These are phyloP conservation scores for Elephas maximus DNA, from an alignment of 2,113 vertebrate genomes.

Conservation along the genomic window DNA sequence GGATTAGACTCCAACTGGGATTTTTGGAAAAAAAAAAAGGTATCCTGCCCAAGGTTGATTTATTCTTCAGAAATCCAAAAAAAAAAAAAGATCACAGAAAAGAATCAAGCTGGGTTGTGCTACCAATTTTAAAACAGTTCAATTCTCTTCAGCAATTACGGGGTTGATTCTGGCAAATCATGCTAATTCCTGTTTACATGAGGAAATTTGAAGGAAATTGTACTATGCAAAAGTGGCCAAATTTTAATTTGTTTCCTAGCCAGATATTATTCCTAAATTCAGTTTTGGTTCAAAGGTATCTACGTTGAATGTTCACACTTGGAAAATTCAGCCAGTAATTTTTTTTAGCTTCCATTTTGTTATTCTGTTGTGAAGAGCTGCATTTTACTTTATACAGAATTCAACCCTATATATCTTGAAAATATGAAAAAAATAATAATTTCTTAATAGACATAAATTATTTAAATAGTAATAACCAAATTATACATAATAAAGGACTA, in stretches of 20 bases:
- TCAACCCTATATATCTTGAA: neutral
- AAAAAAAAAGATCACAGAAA: neutral
- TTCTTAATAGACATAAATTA: neutral
- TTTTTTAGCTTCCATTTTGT: neutral
- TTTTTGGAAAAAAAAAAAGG: neutral
- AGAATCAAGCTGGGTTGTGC: neutral
- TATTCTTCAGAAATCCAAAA: conserved; percentile 27
- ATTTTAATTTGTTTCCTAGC: conserved; percentile 23
- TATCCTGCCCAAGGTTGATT: neutral
- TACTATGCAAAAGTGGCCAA: neutral
- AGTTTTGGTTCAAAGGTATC: neutral
- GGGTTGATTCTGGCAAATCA: conserved; percentile 28
- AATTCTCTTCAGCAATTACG: conserved; percentile 20
- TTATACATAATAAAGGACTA: neutral
- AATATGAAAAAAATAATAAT: neutral
- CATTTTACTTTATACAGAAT: neutral
- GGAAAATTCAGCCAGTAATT: neutral
- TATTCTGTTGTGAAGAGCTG: neutral
- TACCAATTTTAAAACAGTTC: conserved; percentile 33
- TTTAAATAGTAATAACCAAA: neutral
- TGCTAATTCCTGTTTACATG: conserved; percentile 39
- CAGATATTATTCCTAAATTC: neutral
- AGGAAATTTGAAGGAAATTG: conserved; percentile 11
- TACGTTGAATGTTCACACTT: neutral
- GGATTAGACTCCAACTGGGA: conserved; percentile 18